A percentile compares a stretch with the other conserved stretches of the same genome.
Evolutionary conservation across 35 echinoderm and acorn worm species (phyloP).

Genomic region (Lytechinus pictus): DNA sequence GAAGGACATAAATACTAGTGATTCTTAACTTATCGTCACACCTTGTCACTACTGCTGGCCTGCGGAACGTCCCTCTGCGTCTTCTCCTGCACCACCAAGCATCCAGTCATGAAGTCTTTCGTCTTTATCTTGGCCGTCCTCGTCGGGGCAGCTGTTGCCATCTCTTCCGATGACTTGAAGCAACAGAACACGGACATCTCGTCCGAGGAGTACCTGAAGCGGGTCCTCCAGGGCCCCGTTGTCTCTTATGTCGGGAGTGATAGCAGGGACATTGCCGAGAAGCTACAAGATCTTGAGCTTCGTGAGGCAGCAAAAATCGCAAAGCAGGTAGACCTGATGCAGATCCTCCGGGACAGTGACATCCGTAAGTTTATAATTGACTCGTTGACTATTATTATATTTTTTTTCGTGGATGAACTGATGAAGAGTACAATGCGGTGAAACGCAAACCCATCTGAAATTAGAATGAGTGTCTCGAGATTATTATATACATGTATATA

Average conservation of each 20-base stretch:
- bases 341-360: background rate
- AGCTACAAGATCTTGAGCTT: background rate
- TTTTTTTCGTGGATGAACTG: too few relatives aligned
- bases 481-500: too few relatives aligned
- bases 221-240: background rate
- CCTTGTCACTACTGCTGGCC: too few relatives aligned
- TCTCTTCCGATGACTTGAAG: background rate
- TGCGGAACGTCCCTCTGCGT: background rate
- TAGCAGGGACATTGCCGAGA: background rate
- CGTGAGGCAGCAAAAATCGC: background rate
- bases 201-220: background rate
- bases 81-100: background rate
- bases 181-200: background rate
- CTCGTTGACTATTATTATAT: too few relatives aligned
- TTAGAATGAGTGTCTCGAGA: too few relatives aligned
- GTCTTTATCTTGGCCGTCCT: background rate
- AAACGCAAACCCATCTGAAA: too few relatives aligned
- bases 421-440: too few relatives aligned
- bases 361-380: too few relatives aligned
- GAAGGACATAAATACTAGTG: background rate
- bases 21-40: background rate
- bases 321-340: background rate
- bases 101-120: background rate
- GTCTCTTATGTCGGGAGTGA: background rate
- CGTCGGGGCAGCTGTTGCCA: background rate